Evolutionary conservation across 2,113 vertebrate genomes (phyloP).

Genomic region (Eptesicus fuscus): DNA sequence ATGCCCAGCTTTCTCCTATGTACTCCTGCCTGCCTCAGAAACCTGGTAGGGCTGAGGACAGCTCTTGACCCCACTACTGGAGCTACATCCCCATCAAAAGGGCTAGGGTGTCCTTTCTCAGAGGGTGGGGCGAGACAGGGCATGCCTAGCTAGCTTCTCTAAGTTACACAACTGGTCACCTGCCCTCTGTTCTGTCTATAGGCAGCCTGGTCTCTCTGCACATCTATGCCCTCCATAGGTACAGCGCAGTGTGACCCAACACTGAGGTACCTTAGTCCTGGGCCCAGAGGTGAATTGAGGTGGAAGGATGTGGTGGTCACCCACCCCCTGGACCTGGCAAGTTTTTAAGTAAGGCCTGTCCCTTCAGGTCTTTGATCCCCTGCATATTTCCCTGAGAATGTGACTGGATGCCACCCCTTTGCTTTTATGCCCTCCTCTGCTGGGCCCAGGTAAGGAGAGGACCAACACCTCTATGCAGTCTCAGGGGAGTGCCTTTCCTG

Average conservation of each 20-base stretch:
- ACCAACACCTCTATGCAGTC: neutral
- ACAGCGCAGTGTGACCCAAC: conserved; percentile 85
- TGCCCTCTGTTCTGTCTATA: conserved; percentile 30
- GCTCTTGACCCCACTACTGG: neutral
- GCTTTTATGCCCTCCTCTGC: conserved; percentile 87
- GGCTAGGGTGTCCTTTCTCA: neutral
- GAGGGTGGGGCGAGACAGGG: neutral
- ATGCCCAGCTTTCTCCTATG: neutral
- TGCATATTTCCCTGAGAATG: conserved; percentile 88
- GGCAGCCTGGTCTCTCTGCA: conserved; percentile 77
- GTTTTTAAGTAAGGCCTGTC: neutral
- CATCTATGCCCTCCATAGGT: conserved; percentile 84
- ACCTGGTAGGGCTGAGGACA: neutral
- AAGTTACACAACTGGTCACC: neutral
- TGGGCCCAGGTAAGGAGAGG: conserved; percentile 70
- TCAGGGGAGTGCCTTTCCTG: neutral
- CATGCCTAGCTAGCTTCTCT: neutral
- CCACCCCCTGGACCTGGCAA: neutral
- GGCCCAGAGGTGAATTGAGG: neutral
- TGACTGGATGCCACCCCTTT: conserved; percentile 79
- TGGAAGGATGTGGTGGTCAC: neutral
- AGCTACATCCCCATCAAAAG: neutral
- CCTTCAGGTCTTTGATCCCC: conserved; percentile 85
- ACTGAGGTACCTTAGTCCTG: conserved; percentile 65
- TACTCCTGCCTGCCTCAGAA: neutral